Evolutionary conservation across 2,113 vertebrate genomes (phyloP).

Genomic region (Mobula birostris): DNA sequence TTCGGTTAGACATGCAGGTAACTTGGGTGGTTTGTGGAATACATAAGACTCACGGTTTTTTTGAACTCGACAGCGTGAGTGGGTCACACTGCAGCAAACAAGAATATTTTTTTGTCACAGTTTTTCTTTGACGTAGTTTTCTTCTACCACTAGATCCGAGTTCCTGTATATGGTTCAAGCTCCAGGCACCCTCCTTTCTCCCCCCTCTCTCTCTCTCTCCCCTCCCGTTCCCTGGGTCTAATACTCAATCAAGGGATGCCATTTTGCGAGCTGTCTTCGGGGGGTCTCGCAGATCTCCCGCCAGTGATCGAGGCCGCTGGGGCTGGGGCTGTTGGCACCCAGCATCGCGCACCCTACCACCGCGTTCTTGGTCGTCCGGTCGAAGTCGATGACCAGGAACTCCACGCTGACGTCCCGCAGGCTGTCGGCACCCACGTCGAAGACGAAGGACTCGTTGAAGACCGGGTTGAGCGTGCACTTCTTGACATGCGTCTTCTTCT

Average conservation of each 20-base stretch:
- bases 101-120: not conserved
- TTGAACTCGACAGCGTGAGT: not conserved
- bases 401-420: constrained; percentile 77
- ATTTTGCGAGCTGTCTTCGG: constrained; percentile 92
- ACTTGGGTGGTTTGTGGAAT: not conserved
- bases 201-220: not conserved
- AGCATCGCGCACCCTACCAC: constrained; percentile 75
- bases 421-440: constrained; percentile 78
- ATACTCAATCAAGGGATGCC: constrained; percentile 80
- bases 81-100: not conserved
- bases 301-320: constrained; percentile 84
- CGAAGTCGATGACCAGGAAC: constrained; percentile 93
- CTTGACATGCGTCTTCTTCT: constrained; percentile 97
- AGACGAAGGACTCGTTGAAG: constrained; percentile 95
- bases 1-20: not conserved
- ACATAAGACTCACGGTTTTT: not conserved
- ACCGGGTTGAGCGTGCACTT: constrained; percentile 91
- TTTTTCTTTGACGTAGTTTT: not conserved
- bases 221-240: constrained; percentile 40
- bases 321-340: constrained; percentile 68
- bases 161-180: constrained; percentile 50
- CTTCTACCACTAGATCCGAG: not conserved
- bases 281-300: constrained; percentile 94
- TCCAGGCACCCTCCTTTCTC: not conserved
- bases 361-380: constrained; percentile 69